A percentile compares a stretch with the other conserved stretches of the same genome.
phyloP scores from a whole-genome alignment of 1,140 invertebrate species.

The Caenorhabditis briggsae region DNA sequence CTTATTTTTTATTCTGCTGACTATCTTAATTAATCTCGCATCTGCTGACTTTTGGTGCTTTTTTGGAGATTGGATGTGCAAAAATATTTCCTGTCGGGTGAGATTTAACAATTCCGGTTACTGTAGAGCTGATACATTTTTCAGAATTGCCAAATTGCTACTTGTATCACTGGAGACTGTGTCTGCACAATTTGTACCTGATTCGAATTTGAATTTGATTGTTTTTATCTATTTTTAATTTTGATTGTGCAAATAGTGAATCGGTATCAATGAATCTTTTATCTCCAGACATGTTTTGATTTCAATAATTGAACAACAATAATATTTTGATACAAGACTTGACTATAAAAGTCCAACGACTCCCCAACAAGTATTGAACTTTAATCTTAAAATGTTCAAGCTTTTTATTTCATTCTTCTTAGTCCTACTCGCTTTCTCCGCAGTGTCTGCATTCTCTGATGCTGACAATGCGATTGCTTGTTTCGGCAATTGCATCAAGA shows the following conservation, averaged over 20 bases:
- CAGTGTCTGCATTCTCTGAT: too few relatives aligned
- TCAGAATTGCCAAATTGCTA: constrained; percentile 4
- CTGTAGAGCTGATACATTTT: not conserved
- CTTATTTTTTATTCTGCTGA: not conserved
- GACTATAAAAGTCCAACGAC: too few relatives aligned
- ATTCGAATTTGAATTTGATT: not conserved
- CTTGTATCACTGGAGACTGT: constrained; percentile 37
- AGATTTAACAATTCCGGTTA: not conserved
- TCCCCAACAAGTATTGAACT: too few relatives aligned
- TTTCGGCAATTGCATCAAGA: too few relatives aligned
- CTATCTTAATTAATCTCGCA: not conserved
- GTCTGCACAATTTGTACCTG: constrained; percentile 33
- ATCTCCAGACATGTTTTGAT: too few relatives aligned
- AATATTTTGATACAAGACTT: too few relatives aligned
- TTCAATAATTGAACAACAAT: too few relatives aligned
- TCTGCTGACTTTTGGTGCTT: constrained; percentile 31
- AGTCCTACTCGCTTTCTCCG: too few relatives aligned
- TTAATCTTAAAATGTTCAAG: too few relatives aligned
- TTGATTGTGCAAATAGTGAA: not conserved
- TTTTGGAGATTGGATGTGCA: constrained; percentile 25
- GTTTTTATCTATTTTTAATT: not conserved
- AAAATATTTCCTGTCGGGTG: not conserved
- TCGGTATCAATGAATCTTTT: not conserved
- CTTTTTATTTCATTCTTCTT: too few relatives aligned
- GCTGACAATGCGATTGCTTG: too few relatives aligned